Percentiles rank a stretch among this genome's conserved stretches.
phyloP scores from a whole-genome alignment of 2,113 vertebrate species.

The Oryzias curvinotus region DNA sequence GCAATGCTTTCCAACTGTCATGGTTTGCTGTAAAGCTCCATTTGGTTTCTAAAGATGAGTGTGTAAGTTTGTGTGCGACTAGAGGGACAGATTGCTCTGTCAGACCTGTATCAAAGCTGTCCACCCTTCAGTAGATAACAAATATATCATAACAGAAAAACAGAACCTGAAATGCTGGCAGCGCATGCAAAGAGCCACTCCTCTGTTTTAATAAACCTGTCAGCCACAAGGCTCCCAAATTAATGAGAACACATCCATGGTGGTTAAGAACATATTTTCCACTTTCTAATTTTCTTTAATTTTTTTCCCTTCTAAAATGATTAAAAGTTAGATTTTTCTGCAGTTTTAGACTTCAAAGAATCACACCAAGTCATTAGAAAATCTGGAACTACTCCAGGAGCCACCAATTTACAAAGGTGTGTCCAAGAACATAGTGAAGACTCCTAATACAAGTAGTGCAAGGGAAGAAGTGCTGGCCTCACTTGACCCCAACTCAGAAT shows the following conservation, averaged over 20 bases:
- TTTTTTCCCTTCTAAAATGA: background rate
- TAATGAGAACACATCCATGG: conserved; percentile 69
- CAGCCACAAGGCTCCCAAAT: conserved; percentile 77
- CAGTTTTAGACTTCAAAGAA: no score
- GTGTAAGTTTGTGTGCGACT: conserved; percentile 5
- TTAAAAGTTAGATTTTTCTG: no score
- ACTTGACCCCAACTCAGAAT: no score
- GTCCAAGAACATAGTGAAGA: no score
- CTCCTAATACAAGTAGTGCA: no score
- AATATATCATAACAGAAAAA: conserved; percentile 38
- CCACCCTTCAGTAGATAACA: conserved; percentile 27
- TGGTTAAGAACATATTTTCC: background rate
- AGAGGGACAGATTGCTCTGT: conserved; percentile 28
- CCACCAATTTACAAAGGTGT: no score
- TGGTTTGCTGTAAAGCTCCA: no score
- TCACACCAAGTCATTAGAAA: no score
- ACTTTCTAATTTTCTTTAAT: background rate
- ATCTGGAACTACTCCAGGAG: no score
- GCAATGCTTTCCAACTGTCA: no score
- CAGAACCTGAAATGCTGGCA: conserved; percentile 17
- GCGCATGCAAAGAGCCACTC: conserved; percentile 14
- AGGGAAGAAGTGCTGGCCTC: no score
- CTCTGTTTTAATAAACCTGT: conserved; percentile 85
- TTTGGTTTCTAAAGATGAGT: background rate
- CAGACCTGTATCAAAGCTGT: conserved; percentile 33